These are phyloP conservation scores for Leptinotarsa texana DNA, from an alignment of 1,140 invertebrate genomes.

Conservation along the genomic window DNA sequence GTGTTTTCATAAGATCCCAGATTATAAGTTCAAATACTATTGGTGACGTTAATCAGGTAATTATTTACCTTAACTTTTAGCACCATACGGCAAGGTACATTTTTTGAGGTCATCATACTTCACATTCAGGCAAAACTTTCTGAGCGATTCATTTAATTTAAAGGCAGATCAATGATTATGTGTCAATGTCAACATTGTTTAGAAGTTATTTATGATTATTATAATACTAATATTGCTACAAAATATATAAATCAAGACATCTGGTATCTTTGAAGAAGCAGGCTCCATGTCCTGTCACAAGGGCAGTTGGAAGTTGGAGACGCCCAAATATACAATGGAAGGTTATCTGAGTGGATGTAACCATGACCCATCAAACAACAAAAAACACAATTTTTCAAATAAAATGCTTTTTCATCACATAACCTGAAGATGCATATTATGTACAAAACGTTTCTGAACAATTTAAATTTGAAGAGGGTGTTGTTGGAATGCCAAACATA, in stretches of 20 bases:
- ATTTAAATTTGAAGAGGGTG: too few species aligned
- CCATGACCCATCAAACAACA: not conserved
- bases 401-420: too few species aligned
- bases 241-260: not conserved
- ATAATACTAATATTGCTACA: not conserved
- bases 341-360: not conserved
- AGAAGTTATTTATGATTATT: not conserved
- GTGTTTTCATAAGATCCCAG: slow-evolving; percentile 17
- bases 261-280: not conserved
- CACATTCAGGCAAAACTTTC: slow-evolving; percentile 2
- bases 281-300: not conserved
- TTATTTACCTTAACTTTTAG: not conserved
- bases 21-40: not conserved
- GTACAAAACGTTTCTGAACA: too few species aligned
- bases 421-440: too few species aligned
- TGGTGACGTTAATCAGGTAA: not conserved
- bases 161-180: not conserved
- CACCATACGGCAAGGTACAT: slow-evolving; percentile 9
- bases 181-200: not conserved
- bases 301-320: not conserved
- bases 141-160: not conserved
- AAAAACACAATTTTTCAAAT: too few species aligned
- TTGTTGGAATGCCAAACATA: too few species aligned
- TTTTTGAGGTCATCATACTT: slow-evolving; percentile 18
- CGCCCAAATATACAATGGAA: not conserved